Conservation (phyloP, 2,113 vertebrate species). For the Dendrocopos noguchii region DNA sequence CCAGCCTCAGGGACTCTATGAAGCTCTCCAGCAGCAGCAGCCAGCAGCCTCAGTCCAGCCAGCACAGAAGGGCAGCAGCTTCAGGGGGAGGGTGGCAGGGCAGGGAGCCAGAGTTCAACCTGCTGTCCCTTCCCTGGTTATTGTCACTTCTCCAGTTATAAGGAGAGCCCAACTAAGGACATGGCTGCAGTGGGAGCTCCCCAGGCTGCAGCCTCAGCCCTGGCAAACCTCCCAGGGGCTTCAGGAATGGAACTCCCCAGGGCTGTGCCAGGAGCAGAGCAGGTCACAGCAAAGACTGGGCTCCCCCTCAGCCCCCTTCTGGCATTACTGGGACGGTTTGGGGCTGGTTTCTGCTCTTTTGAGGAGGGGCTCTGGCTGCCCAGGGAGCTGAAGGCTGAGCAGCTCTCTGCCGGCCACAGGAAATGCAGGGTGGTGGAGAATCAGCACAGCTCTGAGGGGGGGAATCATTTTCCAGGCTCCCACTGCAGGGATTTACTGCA, state of each 20-base stretch:
- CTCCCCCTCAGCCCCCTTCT: not conserved
- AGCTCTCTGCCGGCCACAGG: slow-evolving; percentile 21
- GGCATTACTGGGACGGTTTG: not conserved
- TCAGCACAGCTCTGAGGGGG: not conserved
- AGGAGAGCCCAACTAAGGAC: not conserved
- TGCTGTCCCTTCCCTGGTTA: fast-evolving
- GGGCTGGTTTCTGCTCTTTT: not conserved
- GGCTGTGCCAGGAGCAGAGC: fast-evolving
- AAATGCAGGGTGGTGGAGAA: not conserved
- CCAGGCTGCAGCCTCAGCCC: not conserved
- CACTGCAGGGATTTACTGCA: not conserved
- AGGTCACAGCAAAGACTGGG: not conserved
- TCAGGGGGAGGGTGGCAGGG: not conserved
- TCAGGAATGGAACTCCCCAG: not conserved
- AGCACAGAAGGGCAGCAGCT: not conserved
- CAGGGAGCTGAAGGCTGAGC: not conserved
- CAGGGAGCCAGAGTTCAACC: fast-evolving
- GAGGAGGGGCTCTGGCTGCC: not conserved
- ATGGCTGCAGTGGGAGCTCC: not conserved
- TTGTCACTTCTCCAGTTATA: not conserved
- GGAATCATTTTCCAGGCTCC: not conserved
- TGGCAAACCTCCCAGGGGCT: not conserved
- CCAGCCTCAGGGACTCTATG: no score
- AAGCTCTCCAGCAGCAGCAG: not conserved
- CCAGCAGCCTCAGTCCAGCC: fast-evolving